Evolutionary conservation across 2,888 invertebrate species (phyloP), one percentile per base, ranked within the genome.

Genomic region (Drosophila hamatofila): DNA sequence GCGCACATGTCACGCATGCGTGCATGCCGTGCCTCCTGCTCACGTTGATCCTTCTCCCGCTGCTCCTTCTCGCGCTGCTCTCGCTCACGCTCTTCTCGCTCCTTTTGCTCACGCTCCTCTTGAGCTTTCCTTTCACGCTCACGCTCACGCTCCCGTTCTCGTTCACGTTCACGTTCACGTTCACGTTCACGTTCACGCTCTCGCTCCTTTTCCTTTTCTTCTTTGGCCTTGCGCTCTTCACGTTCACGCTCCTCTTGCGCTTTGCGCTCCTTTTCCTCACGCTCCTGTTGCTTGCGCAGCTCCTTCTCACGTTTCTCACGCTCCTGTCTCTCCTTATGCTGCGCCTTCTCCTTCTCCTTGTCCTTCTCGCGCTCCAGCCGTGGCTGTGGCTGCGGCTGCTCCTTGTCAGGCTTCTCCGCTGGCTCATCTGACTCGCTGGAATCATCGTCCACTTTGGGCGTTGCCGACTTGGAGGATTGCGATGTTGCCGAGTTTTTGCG

Each of bases 151-250:
- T 42, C 80, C 0, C 77, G 61, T 3, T 78, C 62, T 6, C 81
- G 78, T 41, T 79, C 78, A 16, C 72, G 67, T 39, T 86, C 82
- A 4, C 91, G 64, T 8, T 93, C 82, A 4, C 91, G 64, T 8
- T 93, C 79, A 11, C 75, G 69, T 74, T 92, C 91, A 46, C 81
- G 83, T 73, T 92, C 91, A 48, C 81, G 83, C 16, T 78, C 82
- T 7, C 90, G 70, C 6, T 93, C 80, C 35, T 75, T 73, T 72
- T 92, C 91, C 48, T 83, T 85, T 18, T 80, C 78, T 73, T 87
- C 88, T 65, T 76, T 72, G 68, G 73, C 70, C 72, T 86, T 87
- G 30, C 93, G 83, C 80, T 85, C 91, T 71, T 75, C 75, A n/a
- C 75, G 81, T 23, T 75, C 91, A 64, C 89, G 91, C 39, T 92